These are phyloP conservation scores for Hipparchia sbordonii DNA, from an alignment of 2,888 invertebrate genomes.

Conservation along the genomic window DNA sequence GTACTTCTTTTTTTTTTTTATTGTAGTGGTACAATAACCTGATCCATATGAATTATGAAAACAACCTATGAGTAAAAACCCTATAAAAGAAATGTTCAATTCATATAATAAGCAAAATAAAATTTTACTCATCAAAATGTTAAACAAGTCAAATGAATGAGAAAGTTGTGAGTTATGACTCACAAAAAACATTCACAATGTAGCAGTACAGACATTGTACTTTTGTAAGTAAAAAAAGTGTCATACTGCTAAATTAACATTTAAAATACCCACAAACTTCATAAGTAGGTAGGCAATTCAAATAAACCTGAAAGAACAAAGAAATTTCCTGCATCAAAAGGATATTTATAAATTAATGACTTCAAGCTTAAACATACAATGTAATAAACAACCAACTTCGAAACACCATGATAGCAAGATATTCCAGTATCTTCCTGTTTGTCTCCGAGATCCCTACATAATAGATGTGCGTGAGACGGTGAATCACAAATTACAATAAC, in stretches of 20 bases:
- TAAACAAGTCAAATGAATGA: constrained; percentile 5
- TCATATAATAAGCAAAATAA: not conserved
- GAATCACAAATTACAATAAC: constrained; percentile 63
- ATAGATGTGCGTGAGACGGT: constrained; percentile 52
- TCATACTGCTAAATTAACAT: constrained; percentile 8
- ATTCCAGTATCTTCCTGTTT: constrained; percentile 42
- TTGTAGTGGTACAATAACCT: not conserved
- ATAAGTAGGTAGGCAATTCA: not conserved
- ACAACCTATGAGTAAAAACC: not conserved
- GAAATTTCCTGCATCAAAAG: constrained; percentile 11
- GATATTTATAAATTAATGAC: constrained; percentile 15
- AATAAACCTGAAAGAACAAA: constrained; percentile 16
- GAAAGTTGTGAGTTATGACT: constrained; percentile 14
- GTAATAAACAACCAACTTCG: constrained; percentile 28
- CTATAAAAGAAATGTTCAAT: not conserved
- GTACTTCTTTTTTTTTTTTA: too few species aligned
- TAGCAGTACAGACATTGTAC: not conserved
- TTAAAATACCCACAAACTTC: constrained; percentile 7
- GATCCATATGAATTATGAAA: not conserved
- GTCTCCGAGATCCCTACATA: constrained; percentile 40
- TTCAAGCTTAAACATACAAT: constrained; percentile 12
- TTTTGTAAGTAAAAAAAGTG: constrained; percentile 6
- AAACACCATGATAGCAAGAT: constrained; percentile 29
- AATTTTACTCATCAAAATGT: constrained; percentile 2
- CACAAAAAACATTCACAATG: constrained; percentile 14